Percentiles rank a stretch among this genome's conserved stretches.
Conservation (phyloP, 2,113 vertebrate genomes). For the Plotosus lineatus region DNA sequence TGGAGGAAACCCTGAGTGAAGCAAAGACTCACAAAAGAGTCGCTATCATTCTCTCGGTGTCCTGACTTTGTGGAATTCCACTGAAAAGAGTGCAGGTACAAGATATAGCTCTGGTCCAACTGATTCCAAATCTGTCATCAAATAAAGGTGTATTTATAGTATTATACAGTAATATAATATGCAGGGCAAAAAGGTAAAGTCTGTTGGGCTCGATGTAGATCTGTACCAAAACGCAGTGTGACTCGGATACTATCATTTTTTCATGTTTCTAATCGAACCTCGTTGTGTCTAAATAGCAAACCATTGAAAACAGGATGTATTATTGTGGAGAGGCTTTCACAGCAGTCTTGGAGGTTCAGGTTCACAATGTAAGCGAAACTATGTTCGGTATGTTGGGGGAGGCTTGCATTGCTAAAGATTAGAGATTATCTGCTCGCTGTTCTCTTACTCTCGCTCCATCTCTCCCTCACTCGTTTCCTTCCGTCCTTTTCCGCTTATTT, state of each 20-base stretch:
- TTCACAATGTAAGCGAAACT: slow-evolving; percentile 58
- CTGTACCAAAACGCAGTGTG: not conserved
- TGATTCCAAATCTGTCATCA: not conserved
- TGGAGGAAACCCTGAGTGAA: not conserved
- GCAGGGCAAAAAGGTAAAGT: no score
- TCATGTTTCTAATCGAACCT: not conserved
- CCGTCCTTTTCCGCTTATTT: not conserved
- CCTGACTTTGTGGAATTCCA: not conserved
- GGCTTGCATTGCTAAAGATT: slow-evolving; percentile 66
- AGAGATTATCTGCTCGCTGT: slow-evolving; percentile 59
- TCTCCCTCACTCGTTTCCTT: not conserved
- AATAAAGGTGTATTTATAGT: not conserved
- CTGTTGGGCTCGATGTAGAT: no score
- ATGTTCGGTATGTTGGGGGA: slow-evolving; percentile 76
- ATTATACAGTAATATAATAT: no score
- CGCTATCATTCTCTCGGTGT: not conserved
- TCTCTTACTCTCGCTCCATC: not conserved
- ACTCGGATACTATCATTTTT: not conserved
- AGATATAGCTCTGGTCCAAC: not conserved
- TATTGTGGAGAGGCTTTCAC: not conserved
- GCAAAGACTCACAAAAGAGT: not conserved
- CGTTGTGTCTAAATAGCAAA: not conserved
- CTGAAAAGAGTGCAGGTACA: not conserved
- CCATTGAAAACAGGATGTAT: not conserved
- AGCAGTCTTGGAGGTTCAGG: not conserved